Conservation (phyloP, 2,888 invertebrate genomes). For the Leptopilina drosophilae region DNA sequence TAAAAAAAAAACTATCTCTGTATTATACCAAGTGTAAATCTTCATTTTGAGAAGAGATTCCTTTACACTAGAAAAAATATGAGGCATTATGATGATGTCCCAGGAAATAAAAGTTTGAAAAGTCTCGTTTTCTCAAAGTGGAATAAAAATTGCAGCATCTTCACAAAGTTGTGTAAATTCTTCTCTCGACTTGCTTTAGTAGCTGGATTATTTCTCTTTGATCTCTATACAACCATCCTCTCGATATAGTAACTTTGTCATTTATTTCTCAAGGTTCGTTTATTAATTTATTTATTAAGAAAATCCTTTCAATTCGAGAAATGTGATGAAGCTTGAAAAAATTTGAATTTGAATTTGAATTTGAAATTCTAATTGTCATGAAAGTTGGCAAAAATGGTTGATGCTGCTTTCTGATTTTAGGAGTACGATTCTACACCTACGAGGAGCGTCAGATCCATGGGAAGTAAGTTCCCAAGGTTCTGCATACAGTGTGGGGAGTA, state of each 20-base stretch:
- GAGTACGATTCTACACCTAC: constrained; percentile 79
- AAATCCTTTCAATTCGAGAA: background rate
- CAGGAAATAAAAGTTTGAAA: background rate
- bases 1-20: too few species aligned
- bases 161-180: constrained; percentile 1
- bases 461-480: constrained; percentile 76
- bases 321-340: background rate
- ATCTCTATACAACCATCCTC: background rate
- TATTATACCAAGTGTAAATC: background rate
- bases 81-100: too few species aligned
- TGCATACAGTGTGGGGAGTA: constrained; percentile 67
- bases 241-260: background rate
- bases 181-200: background rate
- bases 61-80: too few species aligned
- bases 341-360: too few species aligned
- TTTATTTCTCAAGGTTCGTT: background rate
- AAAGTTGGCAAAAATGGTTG: background rate
- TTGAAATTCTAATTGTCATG: background rate
- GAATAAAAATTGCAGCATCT: background rate
- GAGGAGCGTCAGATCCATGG: constrained; percentile 80
- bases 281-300: background rate
- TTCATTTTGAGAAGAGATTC: background rate
- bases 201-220: constrained; percentile 8
- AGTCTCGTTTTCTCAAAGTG: constrained; percentile 25
- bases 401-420: constrained; percentile 69